Percentiles rank a stretch among this genome's conserved stretches.
phyloP scores from a whole-genome alignment of 2,797 vertebrate genomes.

The Poeciliopsis infans region DNA sequence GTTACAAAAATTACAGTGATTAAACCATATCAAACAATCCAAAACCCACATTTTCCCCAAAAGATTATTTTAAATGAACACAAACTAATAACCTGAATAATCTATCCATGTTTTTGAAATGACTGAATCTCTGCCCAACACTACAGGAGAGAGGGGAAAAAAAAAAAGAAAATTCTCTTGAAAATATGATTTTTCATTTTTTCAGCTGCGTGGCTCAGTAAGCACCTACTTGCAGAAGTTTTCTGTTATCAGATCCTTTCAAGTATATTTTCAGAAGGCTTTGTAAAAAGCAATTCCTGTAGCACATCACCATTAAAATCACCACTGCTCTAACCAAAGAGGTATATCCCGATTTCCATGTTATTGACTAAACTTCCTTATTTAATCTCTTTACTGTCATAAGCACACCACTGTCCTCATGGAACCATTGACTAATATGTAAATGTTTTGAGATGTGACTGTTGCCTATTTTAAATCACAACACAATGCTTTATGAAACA shows the following conservation, averaged over 20 bases:
- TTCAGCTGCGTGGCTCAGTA: not conserved
- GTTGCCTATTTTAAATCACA: conserved; percentile 81
- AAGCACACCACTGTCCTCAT: too few species aligned
- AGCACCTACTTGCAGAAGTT: not conserved
- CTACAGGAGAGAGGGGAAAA: not conserved
- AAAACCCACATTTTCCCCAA: not conserved
- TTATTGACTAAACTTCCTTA: not conserved
- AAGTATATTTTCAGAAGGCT: not conserved
- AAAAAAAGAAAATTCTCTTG: not conserved
- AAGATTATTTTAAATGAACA: not conserved
- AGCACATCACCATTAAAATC: not conserved
- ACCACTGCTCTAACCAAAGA: not conserved
- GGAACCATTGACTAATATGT: too few species aligned
- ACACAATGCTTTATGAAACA: conserved; percentile 89
- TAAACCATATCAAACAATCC: not conserved
- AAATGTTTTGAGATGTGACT: too few species aligned
- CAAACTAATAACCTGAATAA: not conserved
- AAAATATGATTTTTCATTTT: not conserved
- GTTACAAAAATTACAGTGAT: not conserved
- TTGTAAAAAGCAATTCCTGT: not conserved
- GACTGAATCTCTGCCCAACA: not conserved
- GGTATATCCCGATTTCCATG: not conserved
- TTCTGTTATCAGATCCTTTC: not conserved
- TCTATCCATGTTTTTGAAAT: not conserved
- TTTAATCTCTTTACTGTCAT: too few species aligned